A percentile compares a stretch with the other conserved stretches of the same genome.
Conservation (phyloP, 2,113 vertebrate species). For the Smithornis capensis region DNA sequence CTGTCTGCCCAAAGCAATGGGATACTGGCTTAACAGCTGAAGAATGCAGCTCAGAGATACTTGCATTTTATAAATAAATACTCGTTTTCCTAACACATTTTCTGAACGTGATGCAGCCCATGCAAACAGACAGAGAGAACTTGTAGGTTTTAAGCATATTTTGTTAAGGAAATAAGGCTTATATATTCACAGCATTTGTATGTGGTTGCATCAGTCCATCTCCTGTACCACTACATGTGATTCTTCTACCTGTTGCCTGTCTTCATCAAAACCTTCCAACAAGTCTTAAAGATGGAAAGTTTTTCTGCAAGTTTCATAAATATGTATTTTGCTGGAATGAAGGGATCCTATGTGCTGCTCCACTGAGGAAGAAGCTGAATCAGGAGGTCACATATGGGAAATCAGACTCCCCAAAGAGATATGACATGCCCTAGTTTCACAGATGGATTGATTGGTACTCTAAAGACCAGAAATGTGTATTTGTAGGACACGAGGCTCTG, state of each 20-base stretch:
- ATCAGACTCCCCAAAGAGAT: background rate
- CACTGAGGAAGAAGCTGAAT: background rate
- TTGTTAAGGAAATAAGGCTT: background rate
- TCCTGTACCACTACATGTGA: background rate
- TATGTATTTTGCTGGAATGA: background rate
- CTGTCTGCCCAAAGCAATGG: background rate
- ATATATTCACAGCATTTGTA: background rate
- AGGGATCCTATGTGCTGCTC: background rate
- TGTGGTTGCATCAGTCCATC: background rate
- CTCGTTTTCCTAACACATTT: background rate
- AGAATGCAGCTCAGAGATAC: background rate
- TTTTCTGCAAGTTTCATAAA: background rate
- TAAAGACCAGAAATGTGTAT: background rate
- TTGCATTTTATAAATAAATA: background rate
- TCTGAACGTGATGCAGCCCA: background rate
- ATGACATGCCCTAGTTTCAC: background rate
- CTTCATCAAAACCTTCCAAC: background rate
- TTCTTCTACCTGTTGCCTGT: background rate
- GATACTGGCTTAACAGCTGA: background rate
- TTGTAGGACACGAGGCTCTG: background rate
- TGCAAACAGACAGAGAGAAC: background rate
- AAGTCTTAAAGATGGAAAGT: background rate
- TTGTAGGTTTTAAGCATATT: background rate
- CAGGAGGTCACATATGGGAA: background rate
- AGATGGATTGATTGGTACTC: background rate